Percentiles rank a stretch among this genome's conserved stretches.
phyloP scores from a whole-genome alignment of 2,797 vertebrate genomes.

The Lepus oiostolus region DNA sequence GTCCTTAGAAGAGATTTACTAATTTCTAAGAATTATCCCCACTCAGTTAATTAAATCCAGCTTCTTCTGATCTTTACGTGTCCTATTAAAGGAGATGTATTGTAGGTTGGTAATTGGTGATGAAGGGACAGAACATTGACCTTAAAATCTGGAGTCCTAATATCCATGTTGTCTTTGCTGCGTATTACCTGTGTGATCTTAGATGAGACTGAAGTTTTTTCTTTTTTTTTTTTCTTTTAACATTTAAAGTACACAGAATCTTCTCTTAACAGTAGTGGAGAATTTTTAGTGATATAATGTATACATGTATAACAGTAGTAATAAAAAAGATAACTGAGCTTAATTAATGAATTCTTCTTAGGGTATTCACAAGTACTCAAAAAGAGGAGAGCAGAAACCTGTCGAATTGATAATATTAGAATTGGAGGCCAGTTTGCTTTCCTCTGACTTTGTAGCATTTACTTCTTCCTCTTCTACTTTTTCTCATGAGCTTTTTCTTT shows the following conservation, averaged over 20 bases:
- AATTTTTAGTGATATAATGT: background rate
- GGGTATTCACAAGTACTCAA: background rate
- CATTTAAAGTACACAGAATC: constrained; percentile 57
- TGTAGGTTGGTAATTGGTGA: background rate
- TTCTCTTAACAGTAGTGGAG: background rate
- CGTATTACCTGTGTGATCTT: constrained; percentile 26
- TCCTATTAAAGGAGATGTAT: constrained; percentile 27
- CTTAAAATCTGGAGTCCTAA: constrained; percentile 20
- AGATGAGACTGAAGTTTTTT: background rate
- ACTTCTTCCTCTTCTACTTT: background rate
- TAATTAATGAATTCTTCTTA: background rate
- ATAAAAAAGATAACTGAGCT: background rate
- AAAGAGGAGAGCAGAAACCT: constrained; percentile 2
- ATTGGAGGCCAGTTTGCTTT: constrained; percentile 16
- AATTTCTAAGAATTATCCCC: background rate
- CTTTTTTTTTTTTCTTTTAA: background rate
- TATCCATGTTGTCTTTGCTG: background rate
- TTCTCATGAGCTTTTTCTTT: background rate
- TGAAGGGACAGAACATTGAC: background rate
- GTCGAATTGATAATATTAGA: background rate
- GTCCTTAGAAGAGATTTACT: constrained; percentile 7
- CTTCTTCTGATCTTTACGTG: constrained; percentile 18
- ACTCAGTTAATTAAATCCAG: background rate
- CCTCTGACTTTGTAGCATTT: background rate
- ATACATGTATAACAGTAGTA: background rate